Conservation (phyloP, 2,113 vertebrate genomes). For the Neodon shergylaensis region DNA sequence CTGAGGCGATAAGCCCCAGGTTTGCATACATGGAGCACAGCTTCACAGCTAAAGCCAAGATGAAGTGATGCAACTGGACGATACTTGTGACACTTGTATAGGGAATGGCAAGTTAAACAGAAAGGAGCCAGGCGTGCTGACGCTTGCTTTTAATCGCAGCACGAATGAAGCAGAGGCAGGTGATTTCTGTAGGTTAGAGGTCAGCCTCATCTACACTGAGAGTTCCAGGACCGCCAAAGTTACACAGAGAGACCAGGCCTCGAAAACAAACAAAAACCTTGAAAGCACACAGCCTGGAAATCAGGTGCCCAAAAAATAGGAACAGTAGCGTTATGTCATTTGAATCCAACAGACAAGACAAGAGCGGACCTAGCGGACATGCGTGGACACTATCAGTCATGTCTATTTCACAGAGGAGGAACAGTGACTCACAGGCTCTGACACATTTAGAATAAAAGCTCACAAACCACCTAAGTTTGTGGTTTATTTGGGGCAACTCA, state of each 20-base stretch:
- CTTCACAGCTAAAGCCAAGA: background rate
- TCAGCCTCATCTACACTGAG: background rate
- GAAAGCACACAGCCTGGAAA: background rate
- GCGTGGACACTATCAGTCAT: background rate
- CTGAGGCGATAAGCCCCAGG: background rate
- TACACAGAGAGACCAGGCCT: background rate
- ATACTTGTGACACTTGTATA: background rate
- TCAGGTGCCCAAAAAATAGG: background rate
- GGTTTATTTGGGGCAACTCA: background rate
- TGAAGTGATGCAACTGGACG: background rate
- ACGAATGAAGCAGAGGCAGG: background rate
- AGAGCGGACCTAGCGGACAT: background rate
- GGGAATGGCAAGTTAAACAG: background rate
- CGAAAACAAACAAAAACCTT: background rate
- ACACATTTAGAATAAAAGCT: slow-evolving; percentile 5
- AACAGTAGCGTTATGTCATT: background rate
- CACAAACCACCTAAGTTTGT: background rate
- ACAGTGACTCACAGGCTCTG: background rate
- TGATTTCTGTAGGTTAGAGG: background rate
- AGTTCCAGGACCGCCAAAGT: background rate
- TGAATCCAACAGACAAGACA: background rate
- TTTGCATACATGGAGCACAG: background rate
- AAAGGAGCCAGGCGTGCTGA: background rate
- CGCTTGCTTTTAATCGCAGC: background rate
- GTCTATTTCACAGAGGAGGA: background rate